phyloP scores from a whole-genome alignment of 2,888 invertebrate genomes.

The Meta bourneti region DNA sequence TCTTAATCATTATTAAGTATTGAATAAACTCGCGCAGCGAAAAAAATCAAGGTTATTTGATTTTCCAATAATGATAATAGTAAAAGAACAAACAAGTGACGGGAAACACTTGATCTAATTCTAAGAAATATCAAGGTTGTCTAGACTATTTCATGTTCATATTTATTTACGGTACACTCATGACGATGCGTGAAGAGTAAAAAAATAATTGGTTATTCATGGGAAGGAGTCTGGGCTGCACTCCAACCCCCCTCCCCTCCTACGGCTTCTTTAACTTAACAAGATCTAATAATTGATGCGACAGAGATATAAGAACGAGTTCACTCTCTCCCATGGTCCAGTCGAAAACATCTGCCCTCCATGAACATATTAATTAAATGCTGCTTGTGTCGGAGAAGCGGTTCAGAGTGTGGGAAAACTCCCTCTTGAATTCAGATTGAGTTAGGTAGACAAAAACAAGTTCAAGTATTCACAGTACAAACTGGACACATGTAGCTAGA shows the following conservation, averaged over 20 bases:
- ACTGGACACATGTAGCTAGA: neutral
- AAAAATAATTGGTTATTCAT: conserved; percentile 43
- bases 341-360: neutral
- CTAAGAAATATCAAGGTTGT: conserved; percentile 53
- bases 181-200: neutral
- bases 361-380: neutral
- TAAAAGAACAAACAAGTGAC: neutral
- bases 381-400: neutral
- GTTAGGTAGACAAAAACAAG: neutral
- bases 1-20: neutral
- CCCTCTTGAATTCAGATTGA: neutral
- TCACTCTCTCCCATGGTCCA: neutral
- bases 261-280: neutral
- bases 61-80: conserved; percentile 19
- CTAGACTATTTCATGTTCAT: conserved; percentile 41
- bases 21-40: conserved; percentile 10
- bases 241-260: neutral
- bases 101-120: conserved; percentile 31
- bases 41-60: conserved; percentile 14
- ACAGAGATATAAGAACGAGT: neutral
- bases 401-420: neutral
- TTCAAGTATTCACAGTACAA: neutral
- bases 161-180: conserved; percentile 23
- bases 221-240: conserved; percentile 13
- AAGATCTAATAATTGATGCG: neutral